Percentiles rank a stretch among this genome's conserved stretches.
Conservation (phyloP, 2,888 invertebrate genomes). For the Schizotus pectinicornis region DNA sequence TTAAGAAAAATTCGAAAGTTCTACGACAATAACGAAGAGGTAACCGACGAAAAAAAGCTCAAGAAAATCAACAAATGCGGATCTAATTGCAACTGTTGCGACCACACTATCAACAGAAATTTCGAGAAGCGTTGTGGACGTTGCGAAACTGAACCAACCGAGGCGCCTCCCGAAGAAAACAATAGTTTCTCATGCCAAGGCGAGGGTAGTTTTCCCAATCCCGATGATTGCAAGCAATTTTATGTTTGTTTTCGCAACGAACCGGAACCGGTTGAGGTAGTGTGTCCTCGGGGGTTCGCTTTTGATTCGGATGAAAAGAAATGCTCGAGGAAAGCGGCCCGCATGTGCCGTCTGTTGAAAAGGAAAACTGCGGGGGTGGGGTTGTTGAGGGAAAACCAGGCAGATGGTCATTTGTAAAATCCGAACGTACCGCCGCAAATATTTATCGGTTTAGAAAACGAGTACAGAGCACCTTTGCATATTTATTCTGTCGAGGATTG, state of each 20-base stretch:
- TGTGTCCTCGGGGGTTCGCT: conserved; percentile 30
- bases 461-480: conserved; percentile 22
- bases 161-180: background rate
- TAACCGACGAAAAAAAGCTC: background rate
- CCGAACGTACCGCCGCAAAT: conserved; percentile 2
- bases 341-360: background rate
- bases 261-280: conserved; percentile 22
- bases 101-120: background rate
- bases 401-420: conserved; percentile 13
- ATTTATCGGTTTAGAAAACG: conserved; percentile 37
- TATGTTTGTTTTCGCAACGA: conserved; percentile 18
- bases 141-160: background rate
- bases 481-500: conserved; percentile 20
- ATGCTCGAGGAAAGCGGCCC: conserved; percentile 15
- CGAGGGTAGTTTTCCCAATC: conserved; percentile 19
- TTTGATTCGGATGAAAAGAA: conserved; percentile 29
- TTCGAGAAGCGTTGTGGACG: conserved; percentile 10
- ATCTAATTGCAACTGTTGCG: conserved; percentile 8
- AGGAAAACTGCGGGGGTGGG: background rate
- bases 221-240: conserved; percentile 18
- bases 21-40: conserved; percentile 1
- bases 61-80: conserved; percentile 8
- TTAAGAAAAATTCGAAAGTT: conserved; percentile 8
- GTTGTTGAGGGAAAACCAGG: conserved; percentile 3
- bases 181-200: conserved; percentile 14